Evolutionary conservation across 2,888 invertebrate species (phyloP).

Genomic region (Rutpela maculata): DNA sequence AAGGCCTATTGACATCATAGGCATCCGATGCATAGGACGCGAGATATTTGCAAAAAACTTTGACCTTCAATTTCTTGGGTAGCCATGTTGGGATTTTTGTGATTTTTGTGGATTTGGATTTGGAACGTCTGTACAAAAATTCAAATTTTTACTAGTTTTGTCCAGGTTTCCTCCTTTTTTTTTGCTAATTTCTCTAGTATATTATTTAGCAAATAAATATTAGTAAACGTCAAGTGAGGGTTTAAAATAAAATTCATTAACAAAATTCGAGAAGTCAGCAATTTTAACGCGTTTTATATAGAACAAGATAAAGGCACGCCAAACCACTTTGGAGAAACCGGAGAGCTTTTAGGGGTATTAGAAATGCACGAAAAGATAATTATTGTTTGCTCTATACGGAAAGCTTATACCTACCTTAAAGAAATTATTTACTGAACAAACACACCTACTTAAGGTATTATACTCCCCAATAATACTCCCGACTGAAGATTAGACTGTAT

Average conservation of each 20-base stretch:
- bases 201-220: not conserved
- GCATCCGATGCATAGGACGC: too few species aligned
- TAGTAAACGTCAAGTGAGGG: not conserved
- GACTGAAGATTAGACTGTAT: not conserved
- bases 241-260: slow-evolving; percentile 24
- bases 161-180: too few species aligned
- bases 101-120: too few species aligned
- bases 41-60: too few species aligned
- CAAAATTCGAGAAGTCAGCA: slow-evolving; percentile 12
- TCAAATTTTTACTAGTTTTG: too few species aligned
- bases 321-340: slow-evolving; percentile 20
- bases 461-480: not conserved
- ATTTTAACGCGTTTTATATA: not conserved
- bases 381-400: slow-evolving; percentile 14
- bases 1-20: too few species aligned
- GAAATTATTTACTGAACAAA: slow-evolving; percentile 8
- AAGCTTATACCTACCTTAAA: not conserved
- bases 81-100: too few species aligned
- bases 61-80: too few species aligned
- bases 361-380: slow-evolving; percentile 17
- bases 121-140: too few species aligned
- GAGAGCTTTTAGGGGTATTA: slow-evolving; percentile 27
- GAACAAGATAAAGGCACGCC: slow-evolving; percentile 1
- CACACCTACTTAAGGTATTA: not conserved
- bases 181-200: too few species aligned